Evolutionary conservation across 2,888 invertebrate species (phyloP), one percentile per base, ranked within the genome.

Genomic region (Agrotis puta): DNA sequence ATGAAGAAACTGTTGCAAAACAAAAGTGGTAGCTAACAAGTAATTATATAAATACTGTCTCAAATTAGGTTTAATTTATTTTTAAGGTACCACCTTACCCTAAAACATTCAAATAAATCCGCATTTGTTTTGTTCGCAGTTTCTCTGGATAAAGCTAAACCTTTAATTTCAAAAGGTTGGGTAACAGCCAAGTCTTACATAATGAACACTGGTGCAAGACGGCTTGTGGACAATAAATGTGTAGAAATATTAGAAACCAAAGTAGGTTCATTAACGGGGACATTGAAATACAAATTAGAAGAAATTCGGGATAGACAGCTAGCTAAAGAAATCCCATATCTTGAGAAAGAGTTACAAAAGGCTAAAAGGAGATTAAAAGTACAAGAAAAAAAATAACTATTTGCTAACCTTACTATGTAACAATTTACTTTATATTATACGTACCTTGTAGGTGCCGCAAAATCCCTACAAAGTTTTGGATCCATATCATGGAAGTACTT

Each of bases 51-150:
- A 50, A 1, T 14, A 24, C 9, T 24, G 54, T 22, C 43, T 58
- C 14, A 16, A 53, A 3, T n/a, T 62, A n/a, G 33, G 13, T 53
- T 50, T 3, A 33, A 24, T 22, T 58, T 39, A 66, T 50, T 64
- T 20, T 5, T 59, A 54, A 64, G 63, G 58, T 76, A 82, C 22
- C 14, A 56, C 43, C 16, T 53, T 3, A 33, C 45, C 39, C 18
- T 48, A n/a, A 64, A 59, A 45, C 16, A 57, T 43, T 68, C 11
- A 51, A 63, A 63, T 80, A 76, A 70, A 48, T 81, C 85, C 82
- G 82, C 87, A 76, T 92, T 92, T 93, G 92, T 92, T 92, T 93
- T 91, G 88, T 90, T 91, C 88, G 82, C 95, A 95, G 95, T 92
- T 93, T 95, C 95, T 90, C 73, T 95, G 87, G 90, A 86, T 81